Evolutionary conservation across 2,113 vertebrate genomes (phyloP).

Genomic region (Neolamprologus falcicula): DNA sequence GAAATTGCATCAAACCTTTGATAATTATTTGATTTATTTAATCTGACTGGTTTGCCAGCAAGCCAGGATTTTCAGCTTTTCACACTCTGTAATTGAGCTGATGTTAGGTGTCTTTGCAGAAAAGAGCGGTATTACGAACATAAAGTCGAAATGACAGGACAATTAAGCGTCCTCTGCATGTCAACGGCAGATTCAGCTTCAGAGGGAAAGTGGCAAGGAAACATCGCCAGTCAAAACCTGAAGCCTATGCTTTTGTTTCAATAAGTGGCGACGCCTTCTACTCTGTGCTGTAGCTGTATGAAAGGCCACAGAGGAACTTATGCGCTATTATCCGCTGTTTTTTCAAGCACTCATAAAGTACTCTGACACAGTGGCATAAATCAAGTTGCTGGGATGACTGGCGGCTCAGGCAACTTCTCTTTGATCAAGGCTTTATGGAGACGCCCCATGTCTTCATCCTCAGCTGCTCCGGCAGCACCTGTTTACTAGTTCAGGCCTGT

Average conservation of each 20-base stretch:
- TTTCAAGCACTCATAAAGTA: slow-evolving; percentile 43
- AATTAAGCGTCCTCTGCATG: neutral
- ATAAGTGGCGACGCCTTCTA: neutral
- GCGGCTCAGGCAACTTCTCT: slow-evolving; percentile 69
- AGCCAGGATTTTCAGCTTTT: slow-evolving; percentile 20
- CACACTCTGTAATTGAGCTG: slow-evolving; percentile 8
- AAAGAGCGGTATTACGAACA: neutral
- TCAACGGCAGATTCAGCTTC: neutral
- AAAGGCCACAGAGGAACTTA: neutral
- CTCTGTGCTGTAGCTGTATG: neutral
- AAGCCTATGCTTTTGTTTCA: neutral
- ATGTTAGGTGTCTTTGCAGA: slow-evolving; percentile 27
- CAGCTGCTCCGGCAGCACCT: slow-evolving; percentile 78
- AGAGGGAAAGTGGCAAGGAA: neutral
- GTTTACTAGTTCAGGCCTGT: slow-evolving; percentile 80
- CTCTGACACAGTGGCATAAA: slow-evolving; percentile 63
- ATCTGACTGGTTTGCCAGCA: neutral
- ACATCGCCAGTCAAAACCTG: neutral
- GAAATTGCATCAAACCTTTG: slow-evolving; percentile 23
- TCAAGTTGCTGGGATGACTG: slow-evolving; percentile 69
- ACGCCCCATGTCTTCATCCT: slow-evolving; percentile 71
- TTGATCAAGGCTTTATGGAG: slow-evolving; percentile 79
- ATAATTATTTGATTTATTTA: slow-evolving; percentile 29
- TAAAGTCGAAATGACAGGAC: slow-evolving; percentile 4
- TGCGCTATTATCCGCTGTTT: slow-evolving; percentile 10